Evolutionary conservation across 1,140 invertebrate species (phyloP), one percentile per base, ranked within the genome.

Genomic region (Phocides pigmalion): DNA sequence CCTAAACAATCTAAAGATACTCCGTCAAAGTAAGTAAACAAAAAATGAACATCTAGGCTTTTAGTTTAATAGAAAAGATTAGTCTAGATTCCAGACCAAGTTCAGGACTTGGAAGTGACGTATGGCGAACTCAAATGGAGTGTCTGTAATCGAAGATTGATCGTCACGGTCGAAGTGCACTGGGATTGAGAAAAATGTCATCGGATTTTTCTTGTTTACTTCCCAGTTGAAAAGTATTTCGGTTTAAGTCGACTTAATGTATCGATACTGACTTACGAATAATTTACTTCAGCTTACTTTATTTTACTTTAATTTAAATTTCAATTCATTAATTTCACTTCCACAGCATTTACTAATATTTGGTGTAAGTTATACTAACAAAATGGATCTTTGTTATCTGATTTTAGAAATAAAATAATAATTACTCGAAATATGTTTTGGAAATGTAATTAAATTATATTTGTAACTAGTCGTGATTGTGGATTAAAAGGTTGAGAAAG

Each of bases 131-230:
- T 62, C 61, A 67, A 74, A 74, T 68, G 62, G 59, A 51, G 62
- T 68, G 68, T 63, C 49, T 25, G 42, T 74, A 70, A 74, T 70
- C 46, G 64, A 65, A 62, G 65, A 74, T 70, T 70, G 64, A 74
- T 67, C 51, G 28, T 47, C 35, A 20, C 20, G 35, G 35, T 35
- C 39, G 32, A 54, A 62, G 39, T 51, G 54, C 59, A 47, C 53
- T 17, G 41, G 49, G 41, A 54, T 46, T 53, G 61, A 53, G 47
- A 61, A 66, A 66, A 62, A 66, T 66, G 49, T 47, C 53, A 59
- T 39, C 49, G 11, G 28, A 46, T 58, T 46, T 58, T 58, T 58
- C 54, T 46, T 58, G 22, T 58, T 46, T 58, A 58, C 20, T 39
- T 46, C 2, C 9, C 8, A 44, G 54, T 39, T 58, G 16, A 9